A percentile compares a stretch with the other conserved stretches of the same genome.
Evolutionary conservation across 23 tunicate genomes (phyloP).

Genomic region (Oikopleura vanhoeffeni): DNA sequence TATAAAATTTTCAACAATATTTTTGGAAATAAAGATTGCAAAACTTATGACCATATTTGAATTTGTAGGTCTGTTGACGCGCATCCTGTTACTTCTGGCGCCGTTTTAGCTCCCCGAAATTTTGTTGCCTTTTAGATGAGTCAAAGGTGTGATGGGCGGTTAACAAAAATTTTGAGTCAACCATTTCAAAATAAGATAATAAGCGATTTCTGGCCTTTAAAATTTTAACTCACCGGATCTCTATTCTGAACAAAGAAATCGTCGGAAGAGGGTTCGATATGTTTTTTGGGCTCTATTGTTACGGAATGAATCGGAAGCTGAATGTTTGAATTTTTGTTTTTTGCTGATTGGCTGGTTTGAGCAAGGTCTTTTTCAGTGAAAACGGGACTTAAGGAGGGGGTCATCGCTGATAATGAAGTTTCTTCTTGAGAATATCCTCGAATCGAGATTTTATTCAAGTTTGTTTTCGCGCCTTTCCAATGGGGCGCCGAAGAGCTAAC

Average conservation of each 20-base stretch:
- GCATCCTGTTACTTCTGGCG: too few relatives aligned
- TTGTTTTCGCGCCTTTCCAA: neutral
- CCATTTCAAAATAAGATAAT: too few relatives aligned
- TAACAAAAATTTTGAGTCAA: too few relatives aligned
- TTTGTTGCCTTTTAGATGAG: too few relatives aligned
- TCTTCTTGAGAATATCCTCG: neutral
- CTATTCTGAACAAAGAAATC: neutral
- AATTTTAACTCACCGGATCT: constrained; percentile 14
- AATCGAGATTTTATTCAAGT: neutral
- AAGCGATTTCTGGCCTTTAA: too few relatives aligned
- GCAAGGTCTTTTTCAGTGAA: neutral
- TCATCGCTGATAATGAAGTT: neutral
- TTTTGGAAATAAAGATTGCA: too few relatives aligned
- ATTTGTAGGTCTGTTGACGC: too few relatives aligned
- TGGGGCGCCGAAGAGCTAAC: neutral
- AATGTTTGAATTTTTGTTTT: neutral
- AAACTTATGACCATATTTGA: too few relatives aligned
- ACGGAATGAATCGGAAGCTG: neutral
- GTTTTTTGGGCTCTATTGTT: neutral
- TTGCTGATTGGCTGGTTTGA: neutral
- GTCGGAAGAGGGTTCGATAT: neutral
- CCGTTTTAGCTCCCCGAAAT: too few relatives aligned
- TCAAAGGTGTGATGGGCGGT: too few relatives aligned
- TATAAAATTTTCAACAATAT: too few relatives aligned
- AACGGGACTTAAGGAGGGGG: neutral